Base-by-base conservation (phyloP, 2,113 vertebrate species). In the Daubentonia madagascariensis region DNA sequence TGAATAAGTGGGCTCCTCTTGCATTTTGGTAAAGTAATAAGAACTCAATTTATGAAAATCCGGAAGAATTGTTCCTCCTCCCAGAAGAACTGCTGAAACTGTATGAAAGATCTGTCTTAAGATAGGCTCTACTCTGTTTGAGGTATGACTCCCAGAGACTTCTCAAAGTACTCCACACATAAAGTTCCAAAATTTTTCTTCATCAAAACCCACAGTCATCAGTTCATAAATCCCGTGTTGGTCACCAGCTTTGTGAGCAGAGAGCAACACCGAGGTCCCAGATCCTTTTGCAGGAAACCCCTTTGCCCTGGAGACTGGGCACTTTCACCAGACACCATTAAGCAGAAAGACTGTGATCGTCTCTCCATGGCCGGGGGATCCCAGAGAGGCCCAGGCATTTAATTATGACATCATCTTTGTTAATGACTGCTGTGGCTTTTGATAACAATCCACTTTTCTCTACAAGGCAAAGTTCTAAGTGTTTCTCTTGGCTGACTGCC, bases 371-470 rank as follows among this genome's bases (percentile, higher is more conserved):
- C 73, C 57, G 37, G 72, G 76, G 68, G 96, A 98, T 80, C 32
- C 30, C 67, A 91, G 90, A 63, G 83, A 94, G 65, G 83, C 73
- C 65, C 52, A 68, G 95, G 96, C 95, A 97, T 94, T 98, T 78
- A 96, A 96, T 97, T 96, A 98, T 96, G 97, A 97, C 1, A 6
- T 87, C 88, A 98, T 76, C 79, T 96, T 95, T 89, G 65, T 85
- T 98, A 95, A 91, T 57, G 90, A 73, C 94, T 93, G 94, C 88
- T 54, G 30, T 97, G 85, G 35, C 65, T 97, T 97, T 98, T 97
- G 97, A 96, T 84, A 98, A 89, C 57, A 97, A 89, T 18, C 86
- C 1, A 5, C 86, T 97, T 94, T 73, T 98, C 85, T 96, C 50
- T 94, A 85, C 9, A 87, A 95, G 76, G 91, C 85, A 93, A 89